Percentiles rank a stretch among this genome's conserved stretches.
These are phyloP conservation scores for Polypedilum pembai DNA, from an alignment of 1,140 invertebrate species.

Conservation along the genomic window DNA sequence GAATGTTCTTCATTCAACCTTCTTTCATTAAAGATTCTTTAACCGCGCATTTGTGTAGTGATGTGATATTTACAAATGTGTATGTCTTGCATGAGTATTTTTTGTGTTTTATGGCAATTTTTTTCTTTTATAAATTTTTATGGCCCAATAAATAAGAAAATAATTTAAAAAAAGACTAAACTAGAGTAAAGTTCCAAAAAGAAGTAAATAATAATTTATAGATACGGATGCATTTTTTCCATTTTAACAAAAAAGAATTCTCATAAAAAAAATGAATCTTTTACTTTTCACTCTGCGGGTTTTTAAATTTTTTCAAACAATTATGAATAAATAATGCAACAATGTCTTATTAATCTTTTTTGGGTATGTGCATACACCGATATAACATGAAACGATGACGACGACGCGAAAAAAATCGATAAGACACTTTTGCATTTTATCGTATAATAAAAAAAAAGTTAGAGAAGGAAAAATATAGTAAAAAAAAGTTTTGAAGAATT, in stretches of 20 bases:
- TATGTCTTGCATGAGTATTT: background rate
- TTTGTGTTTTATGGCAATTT: background rate
- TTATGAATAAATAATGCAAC: constrained; percentile 14
- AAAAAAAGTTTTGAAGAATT: background rate
- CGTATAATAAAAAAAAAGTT: background rate
- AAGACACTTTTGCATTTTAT: constrained; percentile 8
- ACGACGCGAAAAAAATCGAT: constrained; percentile 12
- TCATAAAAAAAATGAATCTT: background rate
- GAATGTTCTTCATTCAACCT: constrained; percentile 10
- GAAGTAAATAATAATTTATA: constrained; percentile 19
- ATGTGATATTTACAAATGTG: background rate
- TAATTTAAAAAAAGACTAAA: too few relatives aligned
- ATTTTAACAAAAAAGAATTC: background rate
- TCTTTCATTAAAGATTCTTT: constrained; percentile 26
- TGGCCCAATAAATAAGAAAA: too few relatives aligned
- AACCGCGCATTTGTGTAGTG: background rate
- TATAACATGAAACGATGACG: background rate
- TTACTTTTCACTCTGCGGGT: background rate
- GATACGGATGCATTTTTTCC: constrained; percentile 8
- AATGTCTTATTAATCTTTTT: constrained; percentile 8
- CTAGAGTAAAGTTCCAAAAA: too few relatives aligned
- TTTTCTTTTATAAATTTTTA: too few relatives aligned
- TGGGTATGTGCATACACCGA: background rate
- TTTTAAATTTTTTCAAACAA: background rate
- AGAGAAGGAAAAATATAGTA: background rate